A percentile compares a stretch with the other conserved stretches of the same genome.
phyloP scores from a whole-genome alignment of 2,797 vertebrate genomes.

The Sebastes vulpes region DNA sequence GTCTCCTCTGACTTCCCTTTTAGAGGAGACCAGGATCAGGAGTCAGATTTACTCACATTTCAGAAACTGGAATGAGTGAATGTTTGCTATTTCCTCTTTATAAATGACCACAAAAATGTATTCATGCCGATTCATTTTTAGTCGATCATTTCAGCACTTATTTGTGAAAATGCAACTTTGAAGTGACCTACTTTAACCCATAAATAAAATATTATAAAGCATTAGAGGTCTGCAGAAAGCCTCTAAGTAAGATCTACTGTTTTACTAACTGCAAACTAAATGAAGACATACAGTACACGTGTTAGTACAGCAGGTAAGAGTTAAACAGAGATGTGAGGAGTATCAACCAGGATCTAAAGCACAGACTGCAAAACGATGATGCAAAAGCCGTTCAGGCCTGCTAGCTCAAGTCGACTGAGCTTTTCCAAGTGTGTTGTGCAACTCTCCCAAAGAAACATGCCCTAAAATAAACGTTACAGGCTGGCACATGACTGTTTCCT shows the following conservation, averaged over 20 bases:
- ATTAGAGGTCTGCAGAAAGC: background rate
- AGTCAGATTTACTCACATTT: background rate
- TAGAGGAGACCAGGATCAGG: no score
- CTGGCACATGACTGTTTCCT: slow-evolving; percentile 43
- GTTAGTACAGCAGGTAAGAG: background rate
- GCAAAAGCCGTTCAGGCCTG: background rate
- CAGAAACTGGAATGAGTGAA: background rate
- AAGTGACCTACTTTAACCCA: background rate
- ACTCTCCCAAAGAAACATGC: background rate
- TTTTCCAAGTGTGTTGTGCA: slow-evolving; percentile 11
- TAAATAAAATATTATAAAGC: background rate
- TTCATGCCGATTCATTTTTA: background rate
- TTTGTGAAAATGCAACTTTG: background rate
- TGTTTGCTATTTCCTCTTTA: background rate
- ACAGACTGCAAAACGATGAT: background rate
- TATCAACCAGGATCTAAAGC: background rate
- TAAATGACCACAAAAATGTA: no score
- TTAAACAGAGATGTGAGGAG: background rate
- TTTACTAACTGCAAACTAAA: background rate
- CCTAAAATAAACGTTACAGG: slow-evolving; percentile 26
- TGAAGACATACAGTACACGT: background rate
- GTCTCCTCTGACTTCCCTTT: background rate
- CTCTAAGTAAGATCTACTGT: no score
- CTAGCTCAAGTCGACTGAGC: background rate
- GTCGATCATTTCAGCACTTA: background rate